Conservation (phyloP, 1,140 invertebrate species). For the Drusus annulatus region DNA sequence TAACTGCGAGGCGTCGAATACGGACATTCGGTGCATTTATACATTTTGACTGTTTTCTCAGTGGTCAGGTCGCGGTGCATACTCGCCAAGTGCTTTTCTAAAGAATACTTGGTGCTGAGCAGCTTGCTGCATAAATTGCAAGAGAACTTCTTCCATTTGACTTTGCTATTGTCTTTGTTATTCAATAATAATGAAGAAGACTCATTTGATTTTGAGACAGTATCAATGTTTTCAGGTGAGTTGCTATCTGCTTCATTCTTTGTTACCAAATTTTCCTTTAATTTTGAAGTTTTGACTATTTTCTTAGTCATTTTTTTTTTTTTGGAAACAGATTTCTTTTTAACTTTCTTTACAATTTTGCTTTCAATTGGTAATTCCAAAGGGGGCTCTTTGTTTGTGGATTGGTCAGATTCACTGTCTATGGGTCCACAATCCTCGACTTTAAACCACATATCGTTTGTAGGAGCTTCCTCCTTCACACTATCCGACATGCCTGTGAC, state of each 20-base stretch:
- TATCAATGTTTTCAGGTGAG: no score
- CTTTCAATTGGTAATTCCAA: no score
- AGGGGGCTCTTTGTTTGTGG: background rate
- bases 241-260: no score
- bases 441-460: background rate
- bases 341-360: slow-evolving; percentile 6
- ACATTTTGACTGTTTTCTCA: slow-evolving; percentile 62
- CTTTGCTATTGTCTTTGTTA: no score
- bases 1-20: slow-evolving; percentile 68
- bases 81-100: slow-evolving; percentile 44
- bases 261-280: no score
- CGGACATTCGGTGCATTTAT: slow-evolving; percentile 66
- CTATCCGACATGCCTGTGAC: background rate
- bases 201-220: no score
- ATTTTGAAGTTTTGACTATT: no score
- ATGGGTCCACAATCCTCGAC: slow-evolving; percentile 7
- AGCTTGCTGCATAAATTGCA: slow-evolving; percentile 46
- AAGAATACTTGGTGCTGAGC: slow-evolving; percentile 41
- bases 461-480: background rate
- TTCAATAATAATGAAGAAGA: no score
- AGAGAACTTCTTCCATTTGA: background rate
- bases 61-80: slow-evolving; percentile 62
- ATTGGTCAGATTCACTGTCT: background rate
- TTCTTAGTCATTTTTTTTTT: no score
- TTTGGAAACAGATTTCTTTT: slow-evolving; percentile 3